Percentiles rank a stretch among this genome's conserved stretches.
phyloP scores from a whole-genome alignment of 2,113 vertebrate genomes.

The Callipepla californica region DNA sequence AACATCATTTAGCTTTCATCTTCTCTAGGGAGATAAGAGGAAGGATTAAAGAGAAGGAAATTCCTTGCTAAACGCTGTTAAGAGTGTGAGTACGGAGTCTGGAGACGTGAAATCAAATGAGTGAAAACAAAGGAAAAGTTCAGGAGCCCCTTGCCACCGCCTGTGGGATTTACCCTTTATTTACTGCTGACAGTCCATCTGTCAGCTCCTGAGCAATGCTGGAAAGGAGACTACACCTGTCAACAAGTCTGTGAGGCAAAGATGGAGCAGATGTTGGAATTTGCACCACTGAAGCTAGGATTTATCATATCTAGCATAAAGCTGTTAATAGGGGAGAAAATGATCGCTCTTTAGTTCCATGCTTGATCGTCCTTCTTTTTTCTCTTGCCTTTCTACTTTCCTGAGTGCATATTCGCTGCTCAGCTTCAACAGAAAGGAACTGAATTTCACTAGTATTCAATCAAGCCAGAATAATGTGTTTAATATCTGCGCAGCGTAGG shows the following conservation, averaged over 20 bases:
- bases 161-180: constrained; percentile 58
- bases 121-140: constrained; percentile 60
- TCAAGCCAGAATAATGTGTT: constrained; percentile 79
- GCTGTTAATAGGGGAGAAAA: constrained; percentile 56
- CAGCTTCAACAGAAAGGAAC: constrained; percentile 15
- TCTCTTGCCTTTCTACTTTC: background rate
- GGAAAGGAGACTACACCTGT: constrained; percentile 77
- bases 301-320: constrained; percentile 62
- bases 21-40: constrained; percentile 47
- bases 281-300: constrained; percentile 73
- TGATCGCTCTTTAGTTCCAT: background rate
- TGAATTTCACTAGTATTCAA: constrained; percentile 64
- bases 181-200: constrained; percentile 72
- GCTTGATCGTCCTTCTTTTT: background rate
- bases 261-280: constrained; percentile 81
- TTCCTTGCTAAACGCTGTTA: constrained; percentile 22
- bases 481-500: constrained; percentile 70
- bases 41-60: constrained; percentile 53
- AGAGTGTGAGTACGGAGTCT: background rate
- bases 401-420: background rate
- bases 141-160: constrained; percentile 19
- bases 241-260: constrained; percentile 78
- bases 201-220: constrained; percentile 59
- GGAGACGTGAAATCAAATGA: constrained; percentile 50
- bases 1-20: constrained; percentile 75